Base-by-base conservation (phyloP, 2,888 invertebrate species). In the Andrena camellia region DNA sequence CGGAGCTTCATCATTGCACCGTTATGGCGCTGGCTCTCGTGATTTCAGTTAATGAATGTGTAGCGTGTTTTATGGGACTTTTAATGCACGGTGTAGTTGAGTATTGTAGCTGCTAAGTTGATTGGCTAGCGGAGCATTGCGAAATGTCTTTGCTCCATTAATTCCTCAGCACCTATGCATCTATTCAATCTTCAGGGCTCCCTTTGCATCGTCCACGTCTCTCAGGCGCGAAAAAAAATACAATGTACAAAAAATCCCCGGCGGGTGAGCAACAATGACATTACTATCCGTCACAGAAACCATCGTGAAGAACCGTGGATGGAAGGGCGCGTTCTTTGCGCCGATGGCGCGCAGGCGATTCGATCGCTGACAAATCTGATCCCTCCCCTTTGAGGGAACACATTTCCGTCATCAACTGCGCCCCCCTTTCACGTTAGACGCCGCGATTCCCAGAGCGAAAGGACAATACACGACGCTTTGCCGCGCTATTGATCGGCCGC, bases 381-480 rank as follows among this genome's bases (percentile, higher is more conserved):
- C 71, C 60, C 67, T 4, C 26, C 20, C 52, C 71, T 76, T 71
- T 80, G 80, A 76, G 26, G 72, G 68, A 68, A 57, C 72, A 78
- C 72, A 81, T 81, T 81, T 81, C 81, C 78, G 73, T 81, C 81
- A 73, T 78, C 64, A 74, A 54, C 68, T 26, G 69, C 35, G 57
- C 48, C 77, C 59, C 67, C 62, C 60, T 72, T 78, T 78, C 68
- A 68, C 60, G 67, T 77, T 59, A 71, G 77, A 79, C 50, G 57
- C 76, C 78, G 8, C 72, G 72, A 69, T 81, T 72, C 72, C 35
- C 33, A 26, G 10, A 60, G 63, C 50, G 52, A 79, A 82, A 73
- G 76, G 82, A 82, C 77, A 82, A 76, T 82, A 70, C 68, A 35
- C 50, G 60, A 31, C 70, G 72, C 82, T 81, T 83, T 77, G 69